Evolutionary conservation across 2,113 vertebrate genomes (phyloP), one percentile per base, ranked within the genome.

Genomic region (Heterocephalus glaber): DNA sequence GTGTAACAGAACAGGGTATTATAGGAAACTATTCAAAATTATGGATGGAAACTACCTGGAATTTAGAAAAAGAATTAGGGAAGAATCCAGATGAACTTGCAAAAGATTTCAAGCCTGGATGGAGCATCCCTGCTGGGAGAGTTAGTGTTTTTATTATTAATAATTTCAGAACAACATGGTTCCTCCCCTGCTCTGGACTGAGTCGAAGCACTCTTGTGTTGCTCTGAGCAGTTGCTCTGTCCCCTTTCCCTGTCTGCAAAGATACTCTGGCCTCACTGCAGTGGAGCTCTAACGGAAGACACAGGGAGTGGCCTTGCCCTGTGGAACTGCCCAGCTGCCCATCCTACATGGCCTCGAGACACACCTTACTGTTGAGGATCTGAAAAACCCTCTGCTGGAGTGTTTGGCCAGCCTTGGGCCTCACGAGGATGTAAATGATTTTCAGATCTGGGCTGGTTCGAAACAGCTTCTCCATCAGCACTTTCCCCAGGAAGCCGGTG

Each of bases 401-500:
- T 8, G 99, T 99, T 94, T 99, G 99, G 4, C 99, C 99, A 16
- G 99, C 98, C 98, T 99, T 99, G 93, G 99, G 99, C 96, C 99
- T 98, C 94, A 99, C 99, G 76, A 99, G 99, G 89, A 99, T 98
- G 97, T 99, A 99, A 94, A 99, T 97, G 49, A 98, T 97, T 96
- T 98, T 99, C 83, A 99, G 98, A 0, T 99, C 98, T 0, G 99
- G 99, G 80, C 99, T 99, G 92, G 99, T 99, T 44, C 99, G 98
- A 89, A 99, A 98, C 13, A 99, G 98, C 97, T 99, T 99, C 98
- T 99, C 99, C 98, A 99, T 97, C 97, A 99, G 98, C 83, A 99
- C 99, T 97, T 99, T 99, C 19, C 99, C 99, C 99, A 99, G 98
- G 98, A 99, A 99, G 94, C 99, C 99, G 0, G 99, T 99, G 89